Base-by-base conservation (phyloP, 1,140 invertebrate species). In the Bilobella aurantiaca region DNA sequence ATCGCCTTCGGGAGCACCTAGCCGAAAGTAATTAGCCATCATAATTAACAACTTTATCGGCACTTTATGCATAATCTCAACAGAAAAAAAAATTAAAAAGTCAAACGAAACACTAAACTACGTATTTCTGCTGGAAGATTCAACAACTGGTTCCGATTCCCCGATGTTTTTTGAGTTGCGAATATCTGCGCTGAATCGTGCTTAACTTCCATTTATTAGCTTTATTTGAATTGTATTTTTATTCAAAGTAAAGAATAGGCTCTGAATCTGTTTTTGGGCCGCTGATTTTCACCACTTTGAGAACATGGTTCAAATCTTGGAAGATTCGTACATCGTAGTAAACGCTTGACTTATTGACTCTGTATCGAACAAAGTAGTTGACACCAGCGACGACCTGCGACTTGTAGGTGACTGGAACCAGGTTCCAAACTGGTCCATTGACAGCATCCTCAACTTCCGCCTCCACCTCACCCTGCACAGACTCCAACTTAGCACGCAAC, bases 311-410 rank as follows among this genome's bases (percentile, higher is more conserved):
- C 5, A 63, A 53, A 31, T 31, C 61, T n/a, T 28, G 2, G 29
- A 25, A 63, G 28, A 63, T 63, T 49, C 42, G 46, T 12, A 46
- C 61, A 32, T 63, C 37, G 25, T 49, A 49, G 27, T 63, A 49
- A 3, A 21, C 18, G 3, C 49, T 27, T 8, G 30, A 14, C 3
- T 25, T 21, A 34, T 25, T 18, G 28, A 37, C 3, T 16, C 12
- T 3, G 25, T 27, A 47, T 63, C 49, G 46, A 14, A 63, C 61
- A 63, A 49, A 63, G 30, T 63, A 63, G 34, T 63, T 63, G 27
- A 28, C 61, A 49, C 61, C 61, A 27, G 61, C 34, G 14, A 63
- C 61, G 18, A 63, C 42, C 49, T 63, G 61, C 2, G 42, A 49
- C 31, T 63, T 63, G 42, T 63, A 63, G 14, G 34, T 46, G 2